Conservation (phyloP, 53 echinoderm and acorn worm genomes). For the Zoroaster sp. region DNA sequence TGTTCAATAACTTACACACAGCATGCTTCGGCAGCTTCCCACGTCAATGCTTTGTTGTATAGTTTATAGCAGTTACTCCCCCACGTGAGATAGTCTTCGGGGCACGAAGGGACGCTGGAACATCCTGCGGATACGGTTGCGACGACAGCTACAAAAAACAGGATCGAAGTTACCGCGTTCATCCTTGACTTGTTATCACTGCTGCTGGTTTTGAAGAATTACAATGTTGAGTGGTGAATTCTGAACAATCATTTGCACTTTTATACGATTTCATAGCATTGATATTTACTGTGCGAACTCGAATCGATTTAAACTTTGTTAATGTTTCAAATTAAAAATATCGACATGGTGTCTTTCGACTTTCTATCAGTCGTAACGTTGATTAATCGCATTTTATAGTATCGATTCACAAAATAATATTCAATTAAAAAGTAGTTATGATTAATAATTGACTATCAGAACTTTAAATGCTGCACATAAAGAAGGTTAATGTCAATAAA, state of each 20-base stretch:
- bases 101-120: not conserved
- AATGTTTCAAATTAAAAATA: not conserved
- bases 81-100: not conserved
- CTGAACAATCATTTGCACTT: not conserved
- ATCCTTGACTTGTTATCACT: not conserved
- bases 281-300: not conserved
- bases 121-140: slow-evolving; percentile 9
- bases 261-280: not conserved
- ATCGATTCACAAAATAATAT: not conserved
- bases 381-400: not conserved
- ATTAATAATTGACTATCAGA: not conserved
- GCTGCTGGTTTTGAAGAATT: not conserved
- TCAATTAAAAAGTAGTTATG: not conserved
- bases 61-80: slow-evolving; percentile 20
- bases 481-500: not conserved
- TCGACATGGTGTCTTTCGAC: not conserved
- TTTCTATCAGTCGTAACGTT: not conserved
- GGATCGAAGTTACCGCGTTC: not conserved
- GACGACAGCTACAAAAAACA: not conserved
- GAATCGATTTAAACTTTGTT: not conserved
- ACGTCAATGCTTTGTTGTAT: not conserved
- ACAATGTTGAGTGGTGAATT: not conserved
- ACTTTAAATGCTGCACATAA: not conserved
- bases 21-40: not conserved
- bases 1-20: not conserved